Percentiles rank a stretch among this genome's conserved stretches.
These are phyloP conservation scores for Germaria angustata DNA, from an alignment of 2,888 invertebrate species.

Conservation along the genomic window DNA sequence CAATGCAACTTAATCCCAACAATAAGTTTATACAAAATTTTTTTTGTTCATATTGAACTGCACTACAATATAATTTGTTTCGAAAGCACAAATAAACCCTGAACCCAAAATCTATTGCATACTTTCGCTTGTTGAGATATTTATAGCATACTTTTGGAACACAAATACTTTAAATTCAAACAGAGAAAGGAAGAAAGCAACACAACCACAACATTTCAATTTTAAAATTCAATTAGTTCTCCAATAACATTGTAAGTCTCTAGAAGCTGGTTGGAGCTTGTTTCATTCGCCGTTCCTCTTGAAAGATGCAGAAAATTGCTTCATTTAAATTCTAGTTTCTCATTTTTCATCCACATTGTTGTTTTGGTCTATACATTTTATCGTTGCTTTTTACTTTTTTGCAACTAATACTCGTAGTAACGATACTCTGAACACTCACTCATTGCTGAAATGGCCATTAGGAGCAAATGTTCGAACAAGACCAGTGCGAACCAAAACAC, in stretches of 20 bases:
- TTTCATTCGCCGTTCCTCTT: not conserved
- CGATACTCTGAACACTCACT: constrained; percentile 20
- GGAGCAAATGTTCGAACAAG: not conserved
- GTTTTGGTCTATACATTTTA: not conserved
- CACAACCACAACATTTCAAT: constrained; percentile 29
- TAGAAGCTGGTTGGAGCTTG: not conserved
- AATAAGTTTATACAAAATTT: not conserved
- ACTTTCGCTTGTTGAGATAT: constrained; percentile 17
- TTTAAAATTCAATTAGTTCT: constrained; percentile 56
- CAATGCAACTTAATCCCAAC: not conserved
- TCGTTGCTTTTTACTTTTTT: not conserved
- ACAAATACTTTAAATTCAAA: not conserved
- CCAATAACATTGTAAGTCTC: constrained; percentile 18
- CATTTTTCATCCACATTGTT: not conserved
- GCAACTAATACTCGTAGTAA: not conserved
- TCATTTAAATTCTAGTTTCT: not conserved
- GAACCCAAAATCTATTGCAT: constrained; percentile 25
- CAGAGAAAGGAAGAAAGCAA: not conserved
- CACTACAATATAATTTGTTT: not conserved
- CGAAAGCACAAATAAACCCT: not conserved
- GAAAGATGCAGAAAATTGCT: not conserved
- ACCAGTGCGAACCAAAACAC: constrained; percentile 11
- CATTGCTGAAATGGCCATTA: constrained; percentile 5
- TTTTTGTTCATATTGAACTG: not conserved
- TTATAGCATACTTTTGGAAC: constrained; percentile 39